phyloP scores from a whole-genome alignment of 2,797 vertebrate genomes.

The Amniataba percoides region DNA sequence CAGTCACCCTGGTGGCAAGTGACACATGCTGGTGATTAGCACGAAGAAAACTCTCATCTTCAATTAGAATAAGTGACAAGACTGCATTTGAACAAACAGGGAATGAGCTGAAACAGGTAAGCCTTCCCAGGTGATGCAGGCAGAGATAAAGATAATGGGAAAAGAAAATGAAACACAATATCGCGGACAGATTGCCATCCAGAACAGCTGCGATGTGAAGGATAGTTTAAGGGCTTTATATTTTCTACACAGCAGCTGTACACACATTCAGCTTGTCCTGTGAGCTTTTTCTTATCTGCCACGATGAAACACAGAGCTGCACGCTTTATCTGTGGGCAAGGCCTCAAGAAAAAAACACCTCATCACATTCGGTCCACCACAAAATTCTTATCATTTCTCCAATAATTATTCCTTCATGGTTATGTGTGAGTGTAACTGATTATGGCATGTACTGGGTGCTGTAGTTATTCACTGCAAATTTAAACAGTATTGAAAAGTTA shows the following conservation, averaged over 20 bases:
- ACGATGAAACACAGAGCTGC: background rate
- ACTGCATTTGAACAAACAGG: constrained; percentile 26
- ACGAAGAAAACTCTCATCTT: constrained; percentile 49
- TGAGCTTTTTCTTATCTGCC: constrained; percentile 22
- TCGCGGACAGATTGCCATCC: constrained; percentile 4
- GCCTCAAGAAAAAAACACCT: background rate
- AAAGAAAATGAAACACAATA: constrained; percentile 40
- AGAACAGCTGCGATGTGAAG: constrained; percentile 38
- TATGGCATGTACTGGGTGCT: background rate
- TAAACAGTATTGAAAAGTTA: constrained; percentile 43
- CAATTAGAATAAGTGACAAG: constrained; percentile 46
- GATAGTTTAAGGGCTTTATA: constrained; percentile 19
- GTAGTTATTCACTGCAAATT: constrained; percentile 56
- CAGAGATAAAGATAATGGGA: constrained; percentile 33
- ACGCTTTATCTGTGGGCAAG: background rate
- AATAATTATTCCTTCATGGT: constrained; percentile 9
- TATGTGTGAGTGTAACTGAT: constrained; percentile 24
- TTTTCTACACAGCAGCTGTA: background rate
- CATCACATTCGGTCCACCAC: background rate
- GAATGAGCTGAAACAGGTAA: constrained; percentile 34
- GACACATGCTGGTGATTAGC: constrained; percentile 62
- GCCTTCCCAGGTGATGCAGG: constrained; percentile 9
- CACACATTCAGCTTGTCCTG: background rate
- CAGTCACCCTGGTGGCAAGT: constrained; percentile 36
- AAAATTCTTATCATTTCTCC: background rate